Percentiles rank a stretch among this genome's conserved stretches.
phyloP scores from a whole-genome alignment of 2,888 invertebrate genomes.

The Penaeus monodon region DNA sequence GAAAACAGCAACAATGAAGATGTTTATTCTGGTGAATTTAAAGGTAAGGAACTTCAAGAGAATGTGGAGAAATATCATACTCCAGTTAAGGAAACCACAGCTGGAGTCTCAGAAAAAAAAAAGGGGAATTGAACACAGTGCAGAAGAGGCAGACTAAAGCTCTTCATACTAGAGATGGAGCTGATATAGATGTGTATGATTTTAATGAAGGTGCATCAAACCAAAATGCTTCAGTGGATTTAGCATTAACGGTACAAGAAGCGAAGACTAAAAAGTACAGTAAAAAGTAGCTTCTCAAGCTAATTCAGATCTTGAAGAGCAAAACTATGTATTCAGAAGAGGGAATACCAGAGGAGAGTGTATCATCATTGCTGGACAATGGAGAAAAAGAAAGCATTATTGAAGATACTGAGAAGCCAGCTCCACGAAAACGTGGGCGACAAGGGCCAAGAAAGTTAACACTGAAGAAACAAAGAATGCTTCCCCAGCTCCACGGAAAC shows the following conservation, averaged over 20 bases:
- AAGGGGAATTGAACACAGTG: background rate
- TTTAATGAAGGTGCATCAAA: background rate
- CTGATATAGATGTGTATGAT: background rate
- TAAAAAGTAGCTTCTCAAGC: background rate
- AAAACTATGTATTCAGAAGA: background rate
- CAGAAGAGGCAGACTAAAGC: background rate
- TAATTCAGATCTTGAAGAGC: background rate
- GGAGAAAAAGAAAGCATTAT: background rate
- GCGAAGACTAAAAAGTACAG: background rate
- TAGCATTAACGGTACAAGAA: background rate
- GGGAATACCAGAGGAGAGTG: background rate
- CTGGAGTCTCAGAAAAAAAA: background rate
- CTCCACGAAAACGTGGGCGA: background rate
- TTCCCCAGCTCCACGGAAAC: background rate
- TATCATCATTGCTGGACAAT: background rate
- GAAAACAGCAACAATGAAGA: slow-evolving; percentile 7
- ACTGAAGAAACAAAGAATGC: background rate
- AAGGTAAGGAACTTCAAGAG: background rate
- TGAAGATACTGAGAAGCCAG: background rate
- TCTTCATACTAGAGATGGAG: background rate
- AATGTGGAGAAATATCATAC: background rate
- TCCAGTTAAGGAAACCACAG: no score
- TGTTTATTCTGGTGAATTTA: background rate
- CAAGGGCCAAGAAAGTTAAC: background rate
- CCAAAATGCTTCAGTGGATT: no score